Evolutionary conservation across 1,140 invertebrate species (phyloP).

Genomic region (Papilio polyxenes): DNA sequence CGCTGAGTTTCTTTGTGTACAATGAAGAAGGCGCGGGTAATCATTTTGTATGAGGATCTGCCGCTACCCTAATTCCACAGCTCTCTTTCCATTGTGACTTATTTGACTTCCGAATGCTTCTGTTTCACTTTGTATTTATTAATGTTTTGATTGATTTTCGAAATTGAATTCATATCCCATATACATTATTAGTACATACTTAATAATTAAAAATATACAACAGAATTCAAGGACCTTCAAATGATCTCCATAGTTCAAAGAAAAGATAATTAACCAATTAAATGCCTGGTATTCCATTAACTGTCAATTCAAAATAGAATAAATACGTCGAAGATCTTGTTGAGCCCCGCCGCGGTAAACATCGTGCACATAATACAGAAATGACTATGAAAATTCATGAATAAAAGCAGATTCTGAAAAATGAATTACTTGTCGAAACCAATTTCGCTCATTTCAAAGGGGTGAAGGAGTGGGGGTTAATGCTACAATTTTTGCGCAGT

Average conservation of each 20-base stretch:
- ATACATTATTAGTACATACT: neutral
- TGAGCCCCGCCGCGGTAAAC: constrained; percentile 15
- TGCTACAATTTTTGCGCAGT: constrained; percentile 78
- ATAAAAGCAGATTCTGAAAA: constrained; percentile 51
- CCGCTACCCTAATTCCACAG: constrained; percentile 74
- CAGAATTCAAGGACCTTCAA: neutral
- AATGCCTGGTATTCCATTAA: neutral
- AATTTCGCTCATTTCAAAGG: constrained; percentile 76
- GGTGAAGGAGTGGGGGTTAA: constrained; percentile 52
- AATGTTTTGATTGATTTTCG: constrained; percentile 43
- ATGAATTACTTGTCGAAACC: constrained; percentile 61
- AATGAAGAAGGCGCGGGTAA: constrained; percentile 77
- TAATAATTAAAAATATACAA: neutral
- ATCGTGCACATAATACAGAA: constrained; percentile 23
- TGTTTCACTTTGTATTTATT: constrained; percentile 66
- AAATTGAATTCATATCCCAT: neutral
- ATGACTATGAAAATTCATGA: constrained; percentile 36
- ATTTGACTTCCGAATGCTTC: constrained; percentile 71
- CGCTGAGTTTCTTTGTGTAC: constrained; percentile 76
- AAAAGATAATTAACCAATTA: neutral
- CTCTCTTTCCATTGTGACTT: constrained; percentile 75
- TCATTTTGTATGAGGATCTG: constrained; percentile 75
- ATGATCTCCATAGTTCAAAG: neutral
- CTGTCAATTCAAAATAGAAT: neutral
- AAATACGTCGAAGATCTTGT: constrained; percentile 10